Base-by-base conservation (phyloP, 2,888 invertebrate genomes). In the Venusia cambrica region DNA sequence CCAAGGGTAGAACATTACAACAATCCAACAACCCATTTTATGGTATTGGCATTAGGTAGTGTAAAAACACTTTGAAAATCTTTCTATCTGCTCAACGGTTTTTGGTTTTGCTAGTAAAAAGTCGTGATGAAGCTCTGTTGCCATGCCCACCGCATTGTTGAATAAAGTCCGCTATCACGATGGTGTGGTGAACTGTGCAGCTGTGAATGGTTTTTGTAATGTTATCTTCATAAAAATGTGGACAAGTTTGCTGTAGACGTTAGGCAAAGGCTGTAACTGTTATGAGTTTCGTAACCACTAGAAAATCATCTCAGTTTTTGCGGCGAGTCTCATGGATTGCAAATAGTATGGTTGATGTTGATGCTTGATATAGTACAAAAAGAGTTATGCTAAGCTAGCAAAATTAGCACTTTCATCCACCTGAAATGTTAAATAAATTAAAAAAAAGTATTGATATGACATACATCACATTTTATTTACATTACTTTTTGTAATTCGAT, bases 61-160 rank as follows among this genome's bases (percentile, higher is more conserved):
- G n/a, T n/a, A n/a, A n/a, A n/a, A n/a, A n/a, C n/a, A n/a, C n/a
- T n/a, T n/a, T n/a, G n/a, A n/a, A n/a, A n/a, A n/a, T 62, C 54
- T 48, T 45, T 57, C 56, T 55, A 57, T 54, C 63, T 66, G 65
- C 64, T 63, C 49, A 37, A 31, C 16, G 26, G 30, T 35, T 33
- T 21, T 18, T 20, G 37, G 54, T 59, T 62, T 59, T 62, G 54
- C 57, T 59, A 52, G n/a, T n/a, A 52, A 48, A 37, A 51, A 53
- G 57, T 67, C 65, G 46, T 62, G 57, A 69, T 63, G 61, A 54
- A 55, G 44, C 38, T 55, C 54, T 54, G 65, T 62, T n/a, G n/a
- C n/a, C n/a, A n/a, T n/a, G n/a, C n/a, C n/a, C 63, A 62, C 61
- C 61, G 58, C 62, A 65, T 59, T 61, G 51, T 62, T 65, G 51